These are phyloP conservation scores for Laodelphax striatellus DNA, from an alignment of 1,140 invertebrate species.

Conservation along the genomic window DNA sequence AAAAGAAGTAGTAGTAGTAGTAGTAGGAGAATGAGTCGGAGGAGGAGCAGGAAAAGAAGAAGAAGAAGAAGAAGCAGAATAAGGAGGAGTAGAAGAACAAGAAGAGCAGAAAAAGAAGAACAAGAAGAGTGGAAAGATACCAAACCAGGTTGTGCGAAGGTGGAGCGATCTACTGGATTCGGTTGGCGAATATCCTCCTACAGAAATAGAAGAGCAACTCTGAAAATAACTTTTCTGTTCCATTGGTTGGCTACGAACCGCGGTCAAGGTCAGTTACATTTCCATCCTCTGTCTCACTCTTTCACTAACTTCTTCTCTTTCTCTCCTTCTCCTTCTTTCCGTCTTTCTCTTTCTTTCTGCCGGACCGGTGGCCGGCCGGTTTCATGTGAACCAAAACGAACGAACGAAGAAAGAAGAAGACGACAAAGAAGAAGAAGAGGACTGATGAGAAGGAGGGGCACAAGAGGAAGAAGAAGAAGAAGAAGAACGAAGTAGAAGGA, in stretches of 20 bases:
- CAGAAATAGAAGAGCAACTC: not conserved
- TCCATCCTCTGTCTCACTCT: slow-evolving; percentile 4
- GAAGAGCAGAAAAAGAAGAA: not conserved
- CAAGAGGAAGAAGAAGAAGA: too few relatives aligned
- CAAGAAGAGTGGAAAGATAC: not conserved
- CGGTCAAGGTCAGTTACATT: not conserved
- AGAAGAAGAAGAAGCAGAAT: not conserved
- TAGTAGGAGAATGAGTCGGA: not conserved
- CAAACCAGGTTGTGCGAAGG: not conserved
- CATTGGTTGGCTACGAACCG: too few relatives aligned
- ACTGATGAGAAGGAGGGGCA: too few relatives aligned
- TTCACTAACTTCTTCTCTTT: not conserved
- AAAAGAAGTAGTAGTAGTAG: too few relatives aligned
- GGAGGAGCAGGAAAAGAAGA: not conserved
- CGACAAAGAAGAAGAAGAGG: too few relatives aligned
- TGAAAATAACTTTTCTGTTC: too few relatives aligned
- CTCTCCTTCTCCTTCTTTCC: too few relatives aligned
- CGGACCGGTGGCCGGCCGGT: too few relatives aligned
- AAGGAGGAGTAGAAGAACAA: not conserved
- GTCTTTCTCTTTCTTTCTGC: too few relatives aligned
- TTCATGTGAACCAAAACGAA: too few relatives aligned
- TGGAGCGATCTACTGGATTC: not conserved
- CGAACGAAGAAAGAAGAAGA: too few relatives aligned
- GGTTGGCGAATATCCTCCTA: not conserved
- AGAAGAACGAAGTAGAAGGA: too few relatives aligned